Conservation (phyloP, 2,113 vertebrate genomes). For the Phocoena sinus region DNA sequence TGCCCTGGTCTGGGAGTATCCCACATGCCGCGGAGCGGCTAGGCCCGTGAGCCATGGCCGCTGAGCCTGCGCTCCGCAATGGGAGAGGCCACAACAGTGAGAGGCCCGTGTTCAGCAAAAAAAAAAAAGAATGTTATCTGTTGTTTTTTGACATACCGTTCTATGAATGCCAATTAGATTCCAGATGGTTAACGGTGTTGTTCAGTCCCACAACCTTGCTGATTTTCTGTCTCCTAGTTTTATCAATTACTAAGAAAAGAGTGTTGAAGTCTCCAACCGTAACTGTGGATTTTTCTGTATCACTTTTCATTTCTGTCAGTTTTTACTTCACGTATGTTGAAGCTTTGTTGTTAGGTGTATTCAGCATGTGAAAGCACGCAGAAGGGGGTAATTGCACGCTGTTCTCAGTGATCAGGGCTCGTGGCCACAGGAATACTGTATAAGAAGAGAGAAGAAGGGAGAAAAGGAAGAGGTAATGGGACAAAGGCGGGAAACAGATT, state of each 20-base stretch:
- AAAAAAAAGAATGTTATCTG: neutral
- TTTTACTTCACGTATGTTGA: neutral
- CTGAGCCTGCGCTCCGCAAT: no score
- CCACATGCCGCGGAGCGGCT: no score
- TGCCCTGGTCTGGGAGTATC: no score
- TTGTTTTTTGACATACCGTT: neutral
- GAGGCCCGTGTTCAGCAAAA: no score
- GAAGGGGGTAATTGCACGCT: neutral
- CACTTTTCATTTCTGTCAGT: neutral
- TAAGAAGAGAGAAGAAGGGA: neutral
- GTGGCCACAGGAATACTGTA: neutral
- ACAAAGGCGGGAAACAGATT: neutral
- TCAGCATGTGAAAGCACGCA: neutral
- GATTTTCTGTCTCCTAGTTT: neutral
- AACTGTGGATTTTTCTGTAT: neutral
- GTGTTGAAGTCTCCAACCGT: neutral
- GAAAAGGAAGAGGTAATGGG: neutral
- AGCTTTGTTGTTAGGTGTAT: neutral
- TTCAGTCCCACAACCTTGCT: neutral
- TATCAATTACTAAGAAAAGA: neutral
- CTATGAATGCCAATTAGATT: neutral
- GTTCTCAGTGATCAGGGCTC: neutral
- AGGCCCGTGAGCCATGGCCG: no score
- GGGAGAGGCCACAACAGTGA: no score
- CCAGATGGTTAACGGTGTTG: neutral